Evolutionary conservation across 1,140 invertebrate species (phyloP), one percentile per base, ranked within the genome.

Genomic region (Lutraria rhynchaena): DNA sequence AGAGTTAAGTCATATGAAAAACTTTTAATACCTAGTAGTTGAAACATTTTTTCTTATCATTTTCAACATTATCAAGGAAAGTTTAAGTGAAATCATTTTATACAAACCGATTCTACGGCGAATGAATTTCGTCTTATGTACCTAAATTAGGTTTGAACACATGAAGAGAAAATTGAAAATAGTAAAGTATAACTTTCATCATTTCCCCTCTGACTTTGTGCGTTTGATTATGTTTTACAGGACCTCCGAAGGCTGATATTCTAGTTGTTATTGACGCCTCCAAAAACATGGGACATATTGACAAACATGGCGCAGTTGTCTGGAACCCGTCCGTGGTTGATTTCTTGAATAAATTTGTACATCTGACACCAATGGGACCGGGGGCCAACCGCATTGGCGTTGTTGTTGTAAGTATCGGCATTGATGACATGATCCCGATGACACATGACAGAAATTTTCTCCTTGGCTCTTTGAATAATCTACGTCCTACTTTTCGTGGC

Each of bases 251-350:
- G 11, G 76, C 76, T 19, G 78, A 81, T 31, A 81, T 81, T 22
- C 58, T 81, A 9, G 63, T 81, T 44, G 70, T 81, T 15, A 81
- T 81, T n/a, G 78, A 81, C 22, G 69, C 69, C 1, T 73, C 78
- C 15, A 22, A 44, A 7, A 60, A 53, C 15, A 81, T 74, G 58
- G 69, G 78, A 13, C 44, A 63, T 9, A 74, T 73, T 13, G 78
- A 51, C 63, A 24, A 53, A 15, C 29, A 63, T 17, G 78, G 78
- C 9, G n/a, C n/a, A 11, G 67, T 81, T 41, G 69, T 65, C 13
- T 81, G 78, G 78, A 81, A 81, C 33, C 78, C 78, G 27, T 15
- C 44, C 9, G 57, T 81, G 17, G 78, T 81, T 29, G 58, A 73
- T 29, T 81, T 81, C 27, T 33, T 81, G 9, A 49, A 53, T n/a